phyloP scores from a whole-genome alignment of 2,888 invertebrate species.

The Thymelicus sylvestris region DNA sequence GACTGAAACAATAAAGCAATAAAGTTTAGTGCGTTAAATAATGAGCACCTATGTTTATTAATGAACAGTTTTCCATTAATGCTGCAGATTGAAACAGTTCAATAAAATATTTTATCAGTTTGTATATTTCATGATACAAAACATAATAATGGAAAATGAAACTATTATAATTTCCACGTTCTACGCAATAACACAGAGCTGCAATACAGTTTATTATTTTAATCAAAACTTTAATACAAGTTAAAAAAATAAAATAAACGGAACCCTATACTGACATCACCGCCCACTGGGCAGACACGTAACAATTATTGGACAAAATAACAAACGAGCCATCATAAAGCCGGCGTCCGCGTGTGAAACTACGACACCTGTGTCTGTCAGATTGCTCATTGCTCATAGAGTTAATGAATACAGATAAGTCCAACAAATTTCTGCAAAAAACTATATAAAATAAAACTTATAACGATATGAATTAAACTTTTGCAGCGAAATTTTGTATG shows the following conservation, averaged over 20 bases:
- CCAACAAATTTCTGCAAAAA: too few species aligned
- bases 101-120: too few species aligned
- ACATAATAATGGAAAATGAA: not conserved
- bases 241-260: constrained; percentile 24
- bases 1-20: too few species aligned
- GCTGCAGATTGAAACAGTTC: too few species aligned
- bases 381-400: constrained; percentile 48
- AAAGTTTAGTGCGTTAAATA: too few species aligned
- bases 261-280: constrained; percentile 3
- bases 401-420: constrained; percentile 18
- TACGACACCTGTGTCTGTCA: constrained; percentile 73
- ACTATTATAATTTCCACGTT: too few species aligned
- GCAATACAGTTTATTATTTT: constrained; percentile 7
- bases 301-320: constrained; percentile 74
- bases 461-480: too few species aligned
- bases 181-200: not conserved
- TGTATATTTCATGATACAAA: not conserved
- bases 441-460: too few species aligned
- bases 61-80: too few species aligned
- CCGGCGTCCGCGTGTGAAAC: constrained; percentile 72
- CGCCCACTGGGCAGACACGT: constrained; percentile 59
- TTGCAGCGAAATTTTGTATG: too few species aligned
- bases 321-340: constrained; percentile 77
- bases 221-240: constrained; percentile 17
- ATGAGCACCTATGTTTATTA: too few species aligned